phyloP scores from a whole-genome alignment of 1,140 invertebrate species.

The Rhizoglyphus robini region DNA sequence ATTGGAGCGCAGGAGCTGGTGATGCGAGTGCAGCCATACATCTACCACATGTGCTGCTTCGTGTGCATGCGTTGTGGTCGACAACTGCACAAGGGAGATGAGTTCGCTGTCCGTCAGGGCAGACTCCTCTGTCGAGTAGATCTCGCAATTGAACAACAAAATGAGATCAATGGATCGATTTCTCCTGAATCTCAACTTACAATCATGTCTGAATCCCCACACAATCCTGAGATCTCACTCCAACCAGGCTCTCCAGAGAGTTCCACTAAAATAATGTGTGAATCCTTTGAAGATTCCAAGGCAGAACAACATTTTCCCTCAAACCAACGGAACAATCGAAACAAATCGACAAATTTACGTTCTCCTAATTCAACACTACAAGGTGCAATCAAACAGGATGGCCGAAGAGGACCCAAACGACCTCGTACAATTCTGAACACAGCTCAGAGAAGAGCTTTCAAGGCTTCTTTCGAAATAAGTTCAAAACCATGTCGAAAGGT shows the following conservation, averaged over 20 bases:
- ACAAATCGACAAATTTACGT: too few species aligned
- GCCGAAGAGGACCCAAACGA: conserved; percentile 63
- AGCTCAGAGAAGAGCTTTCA: conserved; percentile 89
- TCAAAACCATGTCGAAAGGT: conserved; percentile 96
- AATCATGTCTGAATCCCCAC: neutral
- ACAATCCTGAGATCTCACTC: neutral
- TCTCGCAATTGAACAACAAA: conserved; percentile 73
- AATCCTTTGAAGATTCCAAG: too few species aligned
- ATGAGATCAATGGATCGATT: conserved; percentile 33
- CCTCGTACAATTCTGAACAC: conserved; percentile 93
- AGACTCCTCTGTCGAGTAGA: conserved; percentile 83
- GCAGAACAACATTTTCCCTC: neutral
- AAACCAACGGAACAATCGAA: too few species aligned
- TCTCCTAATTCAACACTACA: too few species aligned
- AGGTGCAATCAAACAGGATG: conserved; percentile 36
- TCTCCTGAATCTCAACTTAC: neutral
- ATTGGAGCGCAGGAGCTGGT: too few species aligned
- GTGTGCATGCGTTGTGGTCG: conserved; percentile 81
- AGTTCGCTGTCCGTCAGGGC: conserved; percentile 72
- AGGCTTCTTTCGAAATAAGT: conserved; percentile 93
- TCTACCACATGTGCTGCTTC: too few species aligned
- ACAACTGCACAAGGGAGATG: conserved; percentile 82
- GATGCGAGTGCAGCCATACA: too few species aligned
- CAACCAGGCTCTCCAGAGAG: neutral
- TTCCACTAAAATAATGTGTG: too few species aligned